Base-by-base conservation (phyloP, 2,797 vertebrate genomes). In the Threskiornis aethiopicus region DNA sequence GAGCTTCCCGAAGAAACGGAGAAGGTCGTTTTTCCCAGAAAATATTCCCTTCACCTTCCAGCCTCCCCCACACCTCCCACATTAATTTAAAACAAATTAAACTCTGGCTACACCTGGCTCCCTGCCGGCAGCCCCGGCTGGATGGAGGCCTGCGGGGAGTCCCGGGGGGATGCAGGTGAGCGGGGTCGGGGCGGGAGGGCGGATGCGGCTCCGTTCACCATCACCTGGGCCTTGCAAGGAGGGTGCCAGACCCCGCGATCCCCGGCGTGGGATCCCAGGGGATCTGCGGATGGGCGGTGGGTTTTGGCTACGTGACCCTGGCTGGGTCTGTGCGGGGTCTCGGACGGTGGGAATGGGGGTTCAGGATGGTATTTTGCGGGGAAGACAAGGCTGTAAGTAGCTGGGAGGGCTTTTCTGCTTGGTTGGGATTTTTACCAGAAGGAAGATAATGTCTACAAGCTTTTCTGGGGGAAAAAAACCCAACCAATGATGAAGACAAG, bases 101-200 rank as follows among this genome's bases (percentile, higher is more conserved):
- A 37, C 49, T 41, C 52, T 2, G 51, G 41, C 49, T 81, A 77
- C 93, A 96, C 92, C 96, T 96, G 94, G 75, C 11, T 90, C 71
- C 55, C 8, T 64, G 62, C 72, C 6, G 5, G 62, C 62, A 26
- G 82, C 59, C 37, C 22, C 1, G 17, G 57, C 21, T 33, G 65
- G 39, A 5, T 13, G n/a, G n/a, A 6, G 44, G 57, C 42, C 26
- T 35, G 75, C 1, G 2, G 46, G 51, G 33, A 2, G n/a, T 39
- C 72, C 67, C 3, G 0, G 21, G 13, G 47, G 57, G 57, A 39
- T 8, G 85, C 67, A 87, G 79, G 79, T 55, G 84, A 70, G 67
- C 0, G 0, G 37, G 54, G 25, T 10, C 8, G 1, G 55, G 41
- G 10, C 2, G 2, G 58, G 58, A 65, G 19, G 13, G 29, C 0